These are phyloP conservation scores for Thunnus maccoyii DNA, from an alignment of 2,113 vertebrate genomes.

Conservation along the genomic window DNA sequence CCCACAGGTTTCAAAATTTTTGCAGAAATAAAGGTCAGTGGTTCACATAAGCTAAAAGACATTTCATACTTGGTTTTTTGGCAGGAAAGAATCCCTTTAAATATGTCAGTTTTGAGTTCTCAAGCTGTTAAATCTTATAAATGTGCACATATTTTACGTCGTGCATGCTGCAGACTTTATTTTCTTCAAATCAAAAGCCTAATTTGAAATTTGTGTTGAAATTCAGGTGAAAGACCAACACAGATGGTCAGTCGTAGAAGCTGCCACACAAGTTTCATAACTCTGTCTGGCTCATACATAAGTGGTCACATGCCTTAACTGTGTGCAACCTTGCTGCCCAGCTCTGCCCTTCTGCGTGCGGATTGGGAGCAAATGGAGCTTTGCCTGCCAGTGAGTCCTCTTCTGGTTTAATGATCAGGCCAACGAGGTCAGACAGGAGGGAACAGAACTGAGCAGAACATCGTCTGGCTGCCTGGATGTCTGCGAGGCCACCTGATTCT, in stretches of 20 bases:
- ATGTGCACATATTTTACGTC: too few species aligned
- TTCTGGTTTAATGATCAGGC: constrained; percentile 12
- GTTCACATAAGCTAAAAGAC: not conserved
- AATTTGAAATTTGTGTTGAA: too few species aligned
- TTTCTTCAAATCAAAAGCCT: not conserved
- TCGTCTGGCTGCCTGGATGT: not conserved
- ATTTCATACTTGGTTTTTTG: not conserved
- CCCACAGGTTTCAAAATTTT: too few species aligned
- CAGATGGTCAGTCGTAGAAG: not conserved
- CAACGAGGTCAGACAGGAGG: constrained; percentile 43
- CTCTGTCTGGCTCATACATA: not conserved
- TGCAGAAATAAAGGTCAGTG: too few species aligned
- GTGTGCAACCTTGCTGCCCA: not conserved
- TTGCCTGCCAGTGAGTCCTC: constrained; percentile 33
- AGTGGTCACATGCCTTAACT: constrained; percentile 24
- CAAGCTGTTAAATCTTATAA: too few species aligned
- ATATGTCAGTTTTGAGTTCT: too few species aligned
- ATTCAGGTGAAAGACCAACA: not conserved
- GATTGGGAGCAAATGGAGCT: constrained; percentile 66
- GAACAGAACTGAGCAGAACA: not conserved
- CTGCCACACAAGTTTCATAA: not conserved
- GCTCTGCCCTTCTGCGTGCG: constrained; percentile 20
- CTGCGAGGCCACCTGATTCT: not conserved
- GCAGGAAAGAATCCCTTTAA: not conserved
- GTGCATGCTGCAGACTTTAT: too few species aligned